phyloP scores from a whole-genome alignment of 2,888 invertebrate genomes.

The Orchestes rusci region DNA sequence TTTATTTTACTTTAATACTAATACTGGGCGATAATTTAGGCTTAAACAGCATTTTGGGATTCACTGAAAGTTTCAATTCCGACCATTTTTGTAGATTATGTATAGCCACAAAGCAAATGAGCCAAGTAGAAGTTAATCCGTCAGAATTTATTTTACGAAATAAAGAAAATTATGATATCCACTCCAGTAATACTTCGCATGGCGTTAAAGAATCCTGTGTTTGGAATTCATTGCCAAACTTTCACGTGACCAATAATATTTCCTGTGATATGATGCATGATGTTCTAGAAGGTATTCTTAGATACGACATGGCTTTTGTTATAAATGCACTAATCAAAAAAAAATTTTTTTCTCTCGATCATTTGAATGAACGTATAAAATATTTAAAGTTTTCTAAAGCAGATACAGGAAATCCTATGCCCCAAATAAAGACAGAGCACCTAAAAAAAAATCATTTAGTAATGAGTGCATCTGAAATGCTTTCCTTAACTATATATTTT shows the following conservation, averaged over 20 bases:
- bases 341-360: too few species aligned
- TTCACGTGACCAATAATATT: constrained; percentile 3
- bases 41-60: constrained; percentile 6
- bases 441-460: constrained; percentile 24
- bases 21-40: constrained; percentile 1
- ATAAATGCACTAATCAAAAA: too few species aligned
- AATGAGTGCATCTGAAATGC: constrained; percentile 8
- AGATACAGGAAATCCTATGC: constrained; percentile 1
- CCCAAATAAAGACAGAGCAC: constrained; percentile 4
- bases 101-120: background rate
- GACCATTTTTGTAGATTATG: constrained; percentile 6
- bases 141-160: background rate
- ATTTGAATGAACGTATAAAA: constrained; percentile 8
- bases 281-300: constrained; percentile 3
- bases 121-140: background rate
- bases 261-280: constrained; percentile 10
- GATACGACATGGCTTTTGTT: constrained; percentile 7
- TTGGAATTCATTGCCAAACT: background rate
- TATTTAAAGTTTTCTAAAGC: constrained; percentile 6
- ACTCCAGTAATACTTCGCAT: background rate
- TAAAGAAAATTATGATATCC: background rate
- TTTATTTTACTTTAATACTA: constrained; percentile 11
- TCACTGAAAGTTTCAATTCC: constrained; percentile 10
- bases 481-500: too few species aligned
- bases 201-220: background rate